These are phyloP conservation scores for Eubasilissa splendida DNA, from an alignment of 2,888 invertebrate genomes.

Conservation along the genomic window DNA sequence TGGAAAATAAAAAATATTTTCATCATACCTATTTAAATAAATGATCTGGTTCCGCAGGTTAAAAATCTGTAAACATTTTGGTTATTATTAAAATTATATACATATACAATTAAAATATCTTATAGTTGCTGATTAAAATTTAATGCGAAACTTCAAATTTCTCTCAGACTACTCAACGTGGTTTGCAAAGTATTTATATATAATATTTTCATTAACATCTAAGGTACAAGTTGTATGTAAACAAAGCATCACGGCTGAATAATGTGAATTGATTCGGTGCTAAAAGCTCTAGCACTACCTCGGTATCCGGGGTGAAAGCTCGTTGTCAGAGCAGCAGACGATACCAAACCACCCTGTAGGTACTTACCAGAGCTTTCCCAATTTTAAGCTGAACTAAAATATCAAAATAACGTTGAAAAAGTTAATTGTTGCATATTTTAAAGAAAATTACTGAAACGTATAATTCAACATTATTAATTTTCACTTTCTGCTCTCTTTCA, in stretches of 20 bases:
- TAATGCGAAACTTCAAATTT: not conserved
- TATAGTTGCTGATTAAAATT: not conserved
- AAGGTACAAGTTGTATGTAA: constrained; percentile 31
- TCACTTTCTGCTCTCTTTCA: not conserved
- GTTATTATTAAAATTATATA: too few species aligned
- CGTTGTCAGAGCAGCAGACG: constrained; percentile 56
- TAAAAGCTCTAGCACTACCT: constrained; percentile 44
- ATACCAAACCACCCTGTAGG: constrained; percentile 37
- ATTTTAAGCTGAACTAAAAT: not conserved
- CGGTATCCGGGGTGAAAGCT: constrained; percentile 51
- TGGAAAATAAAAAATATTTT: too few species aligned
- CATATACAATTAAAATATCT: too few species aligned
- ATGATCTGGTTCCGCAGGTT: too few species aligned
- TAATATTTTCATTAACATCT: constrained; percentile 50
- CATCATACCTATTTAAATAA: too few species aligned
- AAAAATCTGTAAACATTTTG: too few species aligned
- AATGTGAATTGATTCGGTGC: constrained; percentile 56
- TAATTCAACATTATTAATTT: not conserved
- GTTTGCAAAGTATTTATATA: constrained; percentile 5
- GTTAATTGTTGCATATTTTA: not conserved
- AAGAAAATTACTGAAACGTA: too few species aligned
- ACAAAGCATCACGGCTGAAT: constrained; percentile 51
- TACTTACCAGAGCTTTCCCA: constrained; percentile 1
- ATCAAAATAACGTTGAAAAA: not conserved
- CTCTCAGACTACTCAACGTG: not conserved